A percentile compares a stretch with the other conserved stretches of the same genome.
Evolutionary conservation across 2,113 vertebrate genomes (phyloP).

Genomic region (Cheilinus undulatus): DNA sequence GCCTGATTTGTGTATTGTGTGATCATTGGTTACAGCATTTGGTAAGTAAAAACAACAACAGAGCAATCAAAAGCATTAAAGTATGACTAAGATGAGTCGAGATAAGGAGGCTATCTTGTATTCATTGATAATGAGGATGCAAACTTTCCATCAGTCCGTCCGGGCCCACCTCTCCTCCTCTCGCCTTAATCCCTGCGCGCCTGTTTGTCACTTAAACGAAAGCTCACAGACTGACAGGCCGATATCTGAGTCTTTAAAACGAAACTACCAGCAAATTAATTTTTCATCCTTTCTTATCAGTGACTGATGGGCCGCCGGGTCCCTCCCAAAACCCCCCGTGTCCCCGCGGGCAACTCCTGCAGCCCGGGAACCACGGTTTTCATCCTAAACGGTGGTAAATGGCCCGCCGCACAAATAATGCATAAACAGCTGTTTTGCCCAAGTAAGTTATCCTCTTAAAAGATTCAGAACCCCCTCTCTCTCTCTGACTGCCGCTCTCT

Average conservation of each 20-base stretch:
- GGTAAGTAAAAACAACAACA: too few species aligned
- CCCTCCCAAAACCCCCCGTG: conserved; percentile 59
- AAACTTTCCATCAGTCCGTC: conserved; percentile 27
- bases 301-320: conserved; percentile 75
- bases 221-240: conserved; percentile 76
- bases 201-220: conserved; percentile 80
- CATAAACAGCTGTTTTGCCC: conserved; percentile 90
- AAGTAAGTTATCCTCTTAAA: conserved; percentile 90
- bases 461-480: conserved; percentile 84
- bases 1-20: too few species aligned
- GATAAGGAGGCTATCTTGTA: not conserved
- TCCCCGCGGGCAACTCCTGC: conserved; percentile 78
- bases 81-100: not conserved
- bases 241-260: conserved; percentile 76
- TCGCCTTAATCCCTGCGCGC: conserved; percentile 47
- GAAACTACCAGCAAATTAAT: conserved; percentile 81
- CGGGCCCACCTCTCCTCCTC: conserved; percentile 16
- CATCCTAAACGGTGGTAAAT: conserved; percentile 86
- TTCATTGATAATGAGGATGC: not conserved
- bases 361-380: conserved; percentile 75
- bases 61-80: not conserved
- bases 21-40: not conserved
- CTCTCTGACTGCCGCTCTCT: conserved; percentile 66
- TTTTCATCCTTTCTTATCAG: conserved; percentile 84
- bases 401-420: conserved; percentile 88